Percentiles rank a stretch among this genome's conserved stretches.
Conservation (phyloP, 2,888 invertebrate genomes). For the Eustalomyia histrio region DNA sequence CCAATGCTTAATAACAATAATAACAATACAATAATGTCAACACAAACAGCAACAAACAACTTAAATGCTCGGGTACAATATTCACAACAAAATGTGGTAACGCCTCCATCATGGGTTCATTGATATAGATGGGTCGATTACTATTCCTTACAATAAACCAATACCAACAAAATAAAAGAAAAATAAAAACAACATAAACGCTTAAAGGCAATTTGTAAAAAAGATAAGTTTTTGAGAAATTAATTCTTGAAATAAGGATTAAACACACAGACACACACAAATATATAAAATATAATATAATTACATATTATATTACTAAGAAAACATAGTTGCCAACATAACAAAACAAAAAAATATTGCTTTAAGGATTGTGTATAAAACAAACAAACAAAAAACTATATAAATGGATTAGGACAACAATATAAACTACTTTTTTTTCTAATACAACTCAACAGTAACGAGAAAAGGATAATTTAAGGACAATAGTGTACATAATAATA, state of each 20-base stretch:
- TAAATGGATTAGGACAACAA: conserved; percentile 20
- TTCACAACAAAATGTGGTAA: conserved; percentile 80
- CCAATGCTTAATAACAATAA: conserved; percentile 70
- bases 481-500: conserved; percentile 70
- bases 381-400: neutral
- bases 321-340: conserved; percentile 2
- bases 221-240: neutral
- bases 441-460: conserved; percentile 32
- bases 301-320: conserved; percentile 17
- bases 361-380: conserved; percentile 4
- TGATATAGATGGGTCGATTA: conserved; percentile 69
- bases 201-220: conserved; percentile 21
- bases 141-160: conserved; percentile 53
- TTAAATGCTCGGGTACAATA: conserved; percentile 80
- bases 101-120: conserved; percentile 80
- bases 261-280: neutral
- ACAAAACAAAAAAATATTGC: neutral
- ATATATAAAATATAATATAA: conserved; percentile 11
- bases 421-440: conserved; percentile 28
- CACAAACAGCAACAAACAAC: conserved; percentile 81
- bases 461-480: conserved; percentile 68
- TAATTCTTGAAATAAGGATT: conserved; percentile 26
- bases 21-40: conserved; percentile 69
- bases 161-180: conserved; percentile 19
- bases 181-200: conserved; percentile 13